These are phyloP conservation scores for Sparus aurata DNA, from an alignment of 2,797 vertebrate species.

Conservation along the genomic window DNA sequence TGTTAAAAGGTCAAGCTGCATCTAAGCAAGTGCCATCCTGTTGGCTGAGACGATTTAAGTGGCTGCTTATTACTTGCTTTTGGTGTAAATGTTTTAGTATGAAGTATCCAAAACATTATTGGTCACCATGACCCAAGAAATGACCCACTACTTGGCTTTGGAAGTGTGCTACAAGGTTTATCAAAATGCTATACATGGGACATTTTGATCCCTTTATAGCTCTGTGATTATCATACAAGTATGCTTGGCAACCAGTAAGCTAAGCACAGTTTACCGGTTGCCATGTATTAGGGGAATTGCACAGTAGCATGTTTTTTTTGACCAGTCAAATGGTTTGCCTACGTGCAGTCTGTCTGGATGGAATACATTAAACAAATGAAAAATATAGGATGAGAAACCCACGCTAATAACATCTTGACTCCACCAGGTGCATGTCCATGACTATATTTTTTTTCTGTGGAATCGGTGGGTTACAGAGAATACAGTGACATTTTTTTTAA, in stretches of 20 bases:
- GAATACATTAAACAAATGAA: too few species aligned
- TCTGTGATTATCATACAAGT: conserved; percentile 56
- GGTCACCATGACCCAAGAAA: conserved; percentile 12
- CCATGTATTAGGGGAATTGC: conserved; percentile 57
- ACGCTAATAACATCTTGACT: neutral
- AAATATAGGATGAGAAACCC: conserved; percentile 6
- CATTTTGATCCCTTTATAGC: conserved; percentile 47
- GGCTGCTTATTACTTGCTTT: conserved; percentile 17
- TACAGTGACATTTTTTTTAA: neutral
- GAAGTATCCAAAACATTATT: conserved; percentile 3
- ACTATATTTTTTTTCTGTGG: too few species aligned
- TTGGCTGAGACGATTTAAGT: neutral
- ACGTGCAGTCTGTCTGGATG: conserved; percentile 41
- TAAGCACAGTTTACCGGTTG: conserved; percentile 60
- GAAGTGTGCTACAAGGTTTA: conserved; percentile 3
- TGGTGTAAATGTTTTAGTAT: neutral
- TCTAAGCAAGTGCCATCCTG: neutral
- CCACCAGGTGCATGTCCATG: too few species aligned
- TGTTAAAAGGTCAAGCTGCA: neutral
- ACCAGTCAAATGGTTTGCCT: conserved; percentile 54
- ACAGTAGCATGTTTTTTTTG: conserved; percentile 58
- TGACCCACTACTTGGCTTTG: conserved; percentile 12
- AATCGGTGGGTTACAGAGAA: neutral
- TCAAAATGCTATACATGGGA: conserved; percentile 29
- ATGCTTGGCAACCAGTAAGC: conserved; percentile 67